These are phyloP conservation scores for Steinernema hermaphroditum DNA, from an alignment of 2,888 invertebrate genomes.

Conservation along the genomic window DNA sequence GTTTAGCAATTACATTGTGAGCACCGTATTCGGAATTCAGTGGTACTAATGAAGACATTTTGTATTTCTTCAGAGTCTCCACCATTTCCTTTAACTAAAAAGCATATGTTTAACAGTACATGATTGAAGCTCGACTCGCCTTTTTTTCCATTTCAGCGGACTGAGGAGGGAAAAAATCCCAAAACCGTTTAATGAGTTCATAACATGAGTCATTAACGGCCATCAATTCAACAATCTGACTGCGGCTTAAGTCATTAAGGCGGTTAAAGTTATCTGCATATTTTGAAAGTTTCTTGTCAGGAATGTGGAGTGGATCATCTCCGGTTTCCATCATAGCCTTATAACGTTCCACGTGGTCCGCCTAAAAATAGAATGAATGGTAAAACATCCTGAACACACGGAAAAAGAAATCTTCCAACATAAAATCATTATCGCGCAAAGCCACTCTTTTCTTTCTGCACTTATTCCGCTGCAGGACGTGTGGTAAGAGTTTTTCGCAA, in stretches of 20 bases:
- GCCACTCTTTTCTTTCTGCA: too few species aligned
- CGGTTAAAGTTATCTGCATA: not conserved
- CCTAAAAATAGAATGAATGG: not conserved
- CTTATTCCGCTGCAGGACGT: too few species aligned
- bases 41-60: not conserved
- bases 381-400: too few species aligned
- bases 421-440: too few species aligned
- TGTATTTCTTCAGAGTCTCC: not conserved
- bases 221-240: slow-evolving; percentile 75
- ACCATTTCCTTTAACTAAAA: not conserved
- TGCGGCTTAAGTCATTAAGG: slow-evolving; percentile 15
- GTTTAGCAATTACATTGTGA: not conserved
- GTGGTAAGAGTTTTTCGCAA: too few species aligned
- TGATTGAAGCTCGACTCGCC: slow-evolving; percentile 64
- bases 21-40: not conserved
- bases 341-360: not conserved
- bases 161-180: slow-evolving; percentile 85
- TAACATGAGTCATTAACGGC: slow-evolving; percentile 83
- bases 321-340: not conserved
- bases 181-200: slow-evolving; percentile 89
- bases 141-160: slow-evolving; percentile 77
- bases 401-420: too few species aligned
- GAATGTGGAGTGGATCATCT: not conserved
- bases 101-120: not conserved
- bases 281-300: not conserved